A percentile compares a stretch with the other conserved stretches of the same genome.
Evolutionary conservation across 2,113 vertebrate genomes (phyloP).

Genomic region (Recurvirostra avosetta): DNA sequence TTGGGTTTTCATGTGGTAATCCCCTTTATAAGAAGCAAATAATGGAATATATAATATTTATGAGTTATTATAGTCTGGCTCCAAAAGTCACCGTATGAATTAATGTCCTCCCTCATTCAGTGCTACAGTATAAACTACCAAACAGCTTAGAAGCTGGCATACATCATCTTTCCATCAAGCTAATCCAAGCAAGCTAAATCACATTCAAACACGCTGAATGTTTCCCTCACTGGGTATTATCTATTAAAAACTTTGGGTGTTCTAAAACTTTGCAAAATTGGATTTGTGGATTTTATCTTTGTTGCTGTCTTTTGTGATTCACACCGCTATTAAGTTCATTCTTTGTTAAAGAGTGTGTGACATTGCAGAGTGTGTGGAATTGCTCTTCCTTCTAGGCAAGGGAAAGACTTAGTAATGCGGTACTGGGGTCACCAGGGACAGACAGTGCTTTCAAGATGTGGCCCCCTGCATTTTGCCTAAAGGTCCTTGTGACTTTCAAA

Average conservation of each 20-base stretch:
- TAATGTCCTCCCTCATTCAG: neutral
- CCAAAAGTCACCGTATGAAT: conserved; percentile 1
- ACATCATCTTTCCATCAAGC: neutral
- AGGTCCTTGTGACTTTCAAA: neutral
- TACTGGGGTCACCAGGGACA: neutral
- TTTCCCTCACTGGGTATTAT: neutral
- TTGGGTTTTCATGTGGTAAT: conserved; percentile 16
- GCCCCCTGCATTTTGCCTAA: neutral
- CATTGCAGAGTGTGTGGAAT: neutral
- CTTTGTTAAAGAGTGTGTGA: neutral
- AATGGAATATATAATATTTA: conserved; percentile 42
- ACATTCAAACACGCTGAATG: neutral
- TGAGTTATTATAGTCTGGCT: conserved; percentile 1
- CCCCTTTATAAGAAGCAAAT: conserved; percentile 8
- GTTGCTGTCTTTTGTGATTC: neutral
- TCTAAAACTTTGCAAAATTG: neutral
- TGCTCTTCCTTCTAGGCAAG: neutral
- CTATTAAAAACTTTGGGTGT: neutral
- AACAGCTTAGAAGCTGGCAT: neutral
- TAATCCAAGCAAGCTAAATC: neutral
- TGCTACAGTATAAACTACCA: neutral
- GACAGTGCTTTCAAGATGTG: neutral
- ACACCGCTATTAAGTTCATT: neutral
- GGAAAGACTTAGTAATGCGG: accelerated
- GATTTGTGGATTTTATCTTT: neutral